Conservation (phyloP, 2,113 vertebrate species). For the Stigmatopora argus region DNA sequence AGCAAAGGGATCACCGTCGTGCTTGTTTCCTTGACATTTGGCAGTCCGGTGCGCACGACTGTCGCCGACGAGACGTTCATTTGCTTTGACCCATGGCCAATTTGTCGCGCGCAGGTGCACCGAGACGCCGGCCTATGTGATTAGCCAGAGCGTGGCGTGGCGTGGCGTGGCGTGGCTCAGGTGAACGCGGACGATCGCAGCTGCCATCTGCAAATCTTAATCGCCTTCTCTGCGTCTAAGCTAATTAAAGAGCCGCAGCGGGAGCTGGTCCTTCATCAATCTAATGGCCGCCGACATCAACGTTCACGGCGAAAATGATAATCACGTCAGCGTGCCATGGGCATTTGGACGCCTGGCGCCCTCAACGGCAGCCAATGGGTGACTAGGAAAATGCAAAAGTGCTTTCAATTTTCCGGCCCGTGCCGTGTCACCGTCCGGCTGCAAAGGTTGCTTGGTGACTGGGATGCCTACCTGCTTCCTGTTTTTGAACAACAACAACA, state of each 20-base stretch:
- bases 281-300: neutral
- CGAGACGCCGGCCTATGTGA: neutral
- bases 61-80: neutral
- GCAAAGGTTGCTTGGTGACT: slow-evolving; percentile 58
- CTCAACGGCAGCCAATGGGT: too few relatives aligned
- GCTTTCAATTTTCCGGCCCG: slow-evolving; percentile 53
- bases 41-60: too few relatives aligned
- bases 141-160: neutral
- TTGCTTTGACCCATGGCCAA: neutral
- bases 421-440: slow-evolving; percentile 42
- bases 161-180: neutral
- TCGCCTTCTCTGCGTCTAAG: neutral
- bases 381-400: too few relatives aligned
- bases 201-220: neutral
- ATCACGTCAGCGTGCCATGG: neutral
- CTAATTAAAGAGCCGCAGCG: neutral
- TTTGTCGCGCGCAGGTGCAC: neutral
- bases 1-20: slow-evolving; percentile 45
- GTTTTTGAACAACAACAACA: slow-evolving; percentile 14
- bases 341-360: too few relatives aligned
- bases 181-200: neutral
- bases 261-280: neutral
- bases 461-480: slow-evolving; percentile 22
- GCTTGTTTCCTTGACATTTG: neutral
- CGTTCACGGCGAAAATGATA: neutral